A percentile compares a stretch with the other conserved stretches of the same genome.
phyloP scores from a whole-genome alignment of 2,113 vertebrate species.

The Ictalurus punctatus region DNA sequence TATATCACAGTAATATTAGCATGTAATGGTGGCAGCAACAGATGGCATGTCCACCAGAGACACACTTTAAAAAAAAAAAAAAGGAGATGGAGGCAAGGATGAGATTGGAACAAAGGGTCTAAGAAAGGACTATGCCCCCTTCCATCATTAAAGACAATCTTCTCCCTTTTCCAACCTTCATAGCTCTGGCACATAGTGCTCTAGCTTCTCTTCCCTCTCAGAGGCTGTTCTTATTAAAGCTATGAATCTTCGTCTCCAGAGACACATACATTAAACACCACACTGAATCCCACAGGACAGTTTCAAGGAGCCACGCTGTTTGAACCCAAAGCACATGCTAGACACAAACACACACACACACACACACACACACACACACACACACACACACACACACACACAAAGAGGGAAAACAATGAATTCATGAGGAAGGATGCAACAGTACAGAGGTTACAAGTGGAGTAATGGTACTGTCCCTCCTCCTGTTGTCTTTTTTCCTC shows the following conservation, averaged over 20 bases:
- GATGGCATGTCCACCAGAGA: slow-evolving; percentile 30
- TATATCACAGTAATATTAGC: slow-evolving; percentile 30
- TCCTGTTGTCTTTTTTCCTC: slow-evolving; percentile 22
- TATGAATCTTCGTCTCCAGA: slow-evolving; percentile 57
- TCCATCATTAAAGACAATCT: slow-evolving; percentile 49
- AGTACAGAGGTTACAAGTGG: slow-evolving; percentile 38
- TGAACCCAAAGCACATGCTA: slow-evolving; percentile 41
- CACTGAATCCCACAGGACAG: slow-evolving; percentile 49
- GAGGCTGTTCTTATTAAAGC: slow-evolving; percentile 58
- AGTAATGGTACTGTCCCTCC: slow-evolving; percentile 21
- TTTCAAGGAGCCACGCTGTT: slow-evolving; percentile 43
- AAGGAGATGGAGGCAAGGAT: slow-evolving; percentile 30
- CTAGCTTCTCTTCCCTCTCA: slow-evolving; percentile 34
- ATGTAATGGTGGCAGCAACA: slow-evolving; percentile 4
- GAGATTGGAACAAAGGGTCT: not conserved
- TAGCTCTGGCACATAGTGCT: slow-evolving; percentile 26
- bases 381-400: slow-evolving; percentile 13
- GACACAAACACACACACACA: slow-evolving; percentile 15
- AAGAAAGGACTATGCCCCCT: slow-evolving; percentile 32
- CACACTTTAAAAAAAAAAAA: slow-evolving; percentile 21
- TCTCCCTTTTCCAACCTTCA: slow-evolving; percentile 9
- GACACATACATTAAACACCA: slow-evolving; percentile 57
- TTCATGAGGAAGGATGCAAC: slow-evolving; percentile 28
- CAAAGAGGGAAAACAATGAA: slow-evolving; percentile 11
- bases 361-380: slow-evolving; percentile 11